Evolutionary conservation across 2,113 vertebrate genomes (phyloP), one percentile per base, ranked within the genome.

Genomic region (Myrmecophaga tridactyla): DNA sequence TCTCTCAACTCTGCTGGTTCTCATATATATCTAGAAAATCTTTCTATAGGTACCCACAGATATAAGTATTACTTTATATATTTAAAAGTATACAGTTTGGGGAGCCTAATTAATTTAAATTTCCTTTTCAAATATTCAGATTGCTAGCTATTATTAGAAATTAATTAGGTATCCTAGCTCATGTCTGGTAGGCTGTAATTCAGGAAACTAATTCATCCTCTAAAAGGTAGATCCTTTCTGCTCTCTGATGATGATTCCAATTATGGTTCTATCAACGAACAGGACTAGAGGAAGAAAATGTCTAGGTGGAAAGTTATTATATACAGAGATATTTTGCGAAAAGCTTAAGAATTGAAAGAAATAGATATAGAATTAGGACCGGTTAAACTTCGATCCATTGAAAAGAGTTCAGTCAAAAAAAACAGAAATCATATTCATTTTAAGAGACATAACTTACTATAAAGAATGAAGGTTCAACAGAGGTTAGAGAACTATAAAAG

Each of bases 201-300:
- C 63, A 76, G n/a, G 82, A 94, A 86, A 94, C 34, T 65, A 78
- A 84, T 89, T 53, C 75, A 17, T 96, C 62, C 72, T 97, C 73
- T 87, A 70, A 73, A 3, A 63, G 6, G 20, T 46, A 36, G 13
- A 83, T 87, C 43, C 20, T 94, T 77, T 87, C 94, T 75, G 51
- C 31, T 82, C 21, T 86, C 69, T 78, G 62, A 39, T 83, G 76
- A 87, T 25, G 83, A 70, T 46, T 60, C 29, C 46, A 94, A 62
- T 15, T 84, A 86, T 4, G n/a, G 46, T 31, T 65, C 51, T 29
- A 81, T 56, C 31, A 77, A 48, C 58, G 15, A 90, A 85, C 84
- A 23, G 39, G 5, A 48, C 62, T 51, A 15, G 5, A 60, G 34
- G 31, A 36, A 36, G 62, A 89, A 83, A 72, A 48, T 25, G 12